These are phyloP conservation scores for Agelaius tricolor DNA, from an alignment of 2,113 vertebrate species.

Conservation along the genomic window DNA sequence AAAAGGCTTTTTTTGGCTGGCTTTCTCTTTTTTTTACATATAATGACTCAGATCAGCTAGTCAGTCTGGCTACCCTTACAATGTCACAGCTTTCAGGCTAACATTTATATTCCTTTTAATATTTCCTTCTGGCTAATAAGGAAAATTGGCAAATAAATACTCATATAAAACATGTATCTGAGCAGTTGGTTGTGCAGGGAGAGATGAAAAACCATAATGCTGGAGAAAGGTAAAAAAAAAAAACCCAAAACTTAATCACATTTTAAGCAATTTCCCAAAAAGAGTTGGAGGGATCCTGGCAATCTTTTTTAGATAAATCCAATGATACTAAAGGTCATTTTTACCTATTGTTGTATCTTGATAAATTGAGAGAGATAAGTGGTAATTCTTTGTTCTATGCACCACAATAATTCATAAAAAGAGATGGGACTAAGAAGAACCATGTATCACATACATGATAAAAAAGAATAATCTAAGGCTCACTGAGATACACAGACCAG, in stretches of 20 bases:
- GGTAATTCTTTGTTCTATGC: neutral
- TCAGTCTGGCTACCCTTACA: neutral
- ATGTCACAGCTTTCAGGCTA: neutral
- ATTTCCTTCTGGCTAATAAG: neutral
- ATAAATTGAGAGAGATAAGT: neutral
- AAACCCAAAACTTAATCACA: accelerated
- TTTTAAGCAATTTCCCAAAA: neutral
- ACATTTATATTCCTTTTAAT: neutral
- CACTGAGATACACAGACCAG: neutral
- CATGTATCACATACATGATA: no score
- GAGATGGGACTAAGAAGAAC: neutral
- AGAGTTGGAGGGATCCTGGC: neutral
- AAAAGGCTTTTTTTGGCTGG: neutral
- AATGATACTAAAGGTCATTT: neutral
- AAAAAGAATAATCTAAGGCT: neutral
- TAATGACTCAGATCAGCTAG: neutral
- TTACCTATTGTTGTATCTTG: neutral
- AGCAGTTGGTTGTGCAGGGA: neutral
- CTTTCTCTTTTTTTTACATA: neutral
- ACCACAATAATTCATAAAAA: neutral
- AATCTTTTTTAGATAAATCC: neutral
- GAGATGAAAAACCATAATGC: neutral
- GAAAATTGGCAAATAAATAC: neutral
- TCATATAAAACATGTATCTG: neutral
- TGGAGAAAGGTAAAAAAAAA: neutral